A percentile compares a stretch with the other conserved stretches of the same genome.
phyloP scores from a whole-genome alignment of 2,888 invertebrate species.

The Halictus ligatus region DNA sequence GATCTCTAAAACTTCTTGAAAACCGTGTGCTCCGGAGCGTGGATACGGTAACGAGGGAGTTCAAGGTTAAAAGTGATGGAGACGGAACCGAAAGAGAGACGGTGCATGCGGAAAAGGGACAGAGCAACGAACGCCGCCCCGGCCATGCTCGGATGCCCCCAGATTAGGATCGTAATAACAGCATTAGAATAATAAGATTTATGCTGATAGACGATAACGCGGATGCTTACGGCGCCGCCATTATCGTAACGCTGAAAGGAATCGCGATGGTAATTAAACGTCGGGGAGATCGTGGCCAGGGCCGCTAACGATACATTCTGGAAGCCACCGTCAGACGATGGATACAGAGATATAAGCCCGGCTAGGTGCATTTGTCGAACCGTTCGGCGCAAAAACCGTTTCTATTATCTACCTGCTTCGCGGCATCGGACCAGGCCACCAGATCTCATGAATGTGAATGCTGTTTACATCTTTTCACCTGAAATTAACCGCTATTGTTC shows the following conservation, averaged over 20 bases:
- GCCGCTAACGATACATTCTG: conserved; percentile 26
- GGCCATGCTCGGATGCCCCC: conserved; percentile 34
- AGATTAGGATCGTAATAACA: conserved; percentile 63
- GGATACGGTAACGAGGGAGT: conserved; percentile 74
- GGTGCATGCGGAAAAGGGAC: conserved; percentile 34
- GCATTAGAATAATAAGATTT: conserved; percentile 62
- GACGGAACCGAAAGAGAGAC: conserved; percentile 59
- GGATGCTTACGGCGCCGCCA: conserved; percentile 18
- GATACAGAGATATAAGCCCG: neutral
- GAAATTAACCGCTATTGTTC: neutral
- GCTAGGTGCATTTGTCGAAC: conserved; percentile 5
- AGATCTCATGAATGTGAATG: neutral
- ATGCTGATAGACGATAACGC: conserved; percentile 48
- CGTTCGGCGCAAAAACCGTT: neutral
- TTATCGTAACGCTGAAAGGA: conserved; percentile 38
- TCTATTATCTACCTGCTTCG: neutral
- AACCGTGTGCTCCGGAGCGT: conserved; percentile 71
- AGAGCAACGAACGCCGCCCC: conserved; percentile 16
- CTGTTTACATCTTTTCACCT: neutral
- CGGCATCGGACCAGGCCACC: neutral
- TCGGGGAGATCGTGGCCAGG: neutral
- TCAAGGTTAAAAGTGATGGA: conserved; percentile 73
- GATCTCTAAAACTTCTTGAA: conserved; percentile 74
- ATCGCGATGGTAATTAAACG: conserved; percentile 46
- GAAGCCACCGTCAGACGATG: conserved; percentile 22